Percentiles rank a stretch among this genome's conserved stretches.
Conservation (phyloP, 2,113 vertebrate species). For the Helogale parvula region DNA sequence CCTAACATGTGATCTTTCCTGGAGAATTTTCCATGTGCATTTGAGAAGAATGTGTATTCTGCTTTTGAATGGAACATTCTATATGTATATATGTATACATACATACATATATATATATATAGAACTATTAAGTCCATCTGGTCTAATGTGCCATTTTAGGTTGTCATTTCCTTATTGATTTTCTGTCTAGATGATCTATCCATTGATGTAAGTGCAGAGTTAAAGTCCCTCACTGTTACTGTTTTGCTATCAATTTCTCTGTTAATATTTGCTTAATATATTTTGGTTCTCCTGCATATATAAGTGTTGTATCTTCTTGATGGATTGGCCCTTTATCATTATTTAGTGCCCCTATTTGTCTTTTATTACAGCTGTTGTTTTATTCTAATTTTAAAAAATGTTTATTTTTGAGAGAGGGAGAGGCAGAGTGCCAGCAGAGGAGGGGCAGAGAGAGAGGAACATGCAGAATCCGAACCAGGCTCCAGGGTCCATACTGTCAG, state of each 20-base stretch:
- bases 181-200: background rate
- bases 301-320: background rate
- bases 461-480: too few relatives aligned
- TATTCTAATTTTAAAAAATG: background rate
- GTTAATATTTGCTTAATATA: background rate
- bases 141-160: background rate
- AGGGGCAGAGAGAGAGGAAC: too few relatives aligned
- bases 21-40: background rate
- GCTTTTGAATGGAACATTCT: background rate
- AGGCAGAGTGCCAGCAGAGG: too few relatives aligned
- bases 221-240: background rate
- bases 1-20: background rate
- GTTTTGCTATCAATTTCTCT: background rate
- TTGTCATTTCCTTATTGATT: background rate
- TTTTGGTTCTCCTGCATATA: background rate
- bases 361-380: background rate
- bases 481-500: too few relatives aligned
- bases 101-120: too few relatives aligned
- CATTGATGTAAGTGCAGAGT: background rate
- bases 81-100: too few relatives aligned
- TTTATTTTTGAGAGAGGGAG: too few relatives aligned
- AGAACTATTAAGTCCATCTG: background rate
- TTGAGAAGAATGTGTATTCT: background rate
- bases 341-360: background rate
- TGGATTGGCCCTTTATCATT: background rate